Evolutionary conservation across 1,140 invertebrate genomes (phyloP).

Genomic region (Heliconius nattereri): DNA sequence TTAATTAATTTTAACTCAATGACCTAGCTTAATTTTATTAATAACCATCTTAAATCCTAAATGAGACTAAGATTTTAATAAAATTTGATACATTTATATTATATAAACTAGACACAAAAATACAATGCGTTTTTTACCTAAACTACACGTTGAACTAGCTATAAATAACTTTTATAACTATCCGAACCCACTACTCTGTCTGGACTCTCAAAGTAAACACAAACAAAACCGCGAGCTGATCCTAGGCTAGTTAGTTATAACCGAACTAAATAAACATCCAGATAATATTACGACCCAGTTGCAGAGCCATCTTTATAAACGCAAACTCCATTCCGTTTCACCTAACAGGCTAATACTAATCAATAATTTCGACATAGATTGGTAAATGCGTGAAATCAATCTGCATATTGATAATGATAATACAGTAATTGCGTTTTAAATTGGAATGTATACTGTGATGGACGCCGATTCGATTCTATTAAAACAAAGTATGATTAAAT

Average conservation of each 20-base stretch:
- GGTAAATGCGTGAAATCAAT: not conserved
- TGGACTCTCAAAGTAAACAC: not conserved
- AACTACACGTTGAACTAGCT: no score
- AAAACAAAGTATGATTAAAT: not conserved
- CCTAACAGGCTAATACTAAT: conserved; percentile 2
- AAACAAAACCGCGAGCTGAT: not conserved
- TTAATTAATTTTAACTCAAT: not conserved
- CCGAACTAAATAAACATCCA: not conserved
- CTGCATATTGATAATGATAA: not conserved
- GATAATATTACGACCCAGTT: conserved; percentile 10
- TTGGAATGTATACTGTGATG: not conserved
- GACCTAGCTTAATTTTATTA: not conserved
- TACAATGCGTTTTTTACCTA: no score
- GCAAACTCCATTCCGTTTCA: conserved; percentile 6
- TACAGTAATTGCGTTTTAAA: not conserved
- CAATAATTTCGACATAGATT: conserved; percentile 13
- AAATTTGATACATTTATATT: no score
- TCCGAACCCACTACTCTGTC: no score
- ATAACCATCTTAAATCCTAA: no score
- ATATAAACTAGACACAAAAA: no score
- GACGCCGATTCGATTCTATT: not conserved
- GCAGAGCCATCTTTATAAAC: not conserved
- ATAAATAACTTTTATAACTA: no score
- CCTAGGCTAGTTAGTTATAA: not conserved
- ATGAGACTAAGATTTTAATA: no score